Evolutionary conservation across 2,797 vertebrate genomes (phyloP).

Genomic region (Lateolabrax maculatus): DNA sequence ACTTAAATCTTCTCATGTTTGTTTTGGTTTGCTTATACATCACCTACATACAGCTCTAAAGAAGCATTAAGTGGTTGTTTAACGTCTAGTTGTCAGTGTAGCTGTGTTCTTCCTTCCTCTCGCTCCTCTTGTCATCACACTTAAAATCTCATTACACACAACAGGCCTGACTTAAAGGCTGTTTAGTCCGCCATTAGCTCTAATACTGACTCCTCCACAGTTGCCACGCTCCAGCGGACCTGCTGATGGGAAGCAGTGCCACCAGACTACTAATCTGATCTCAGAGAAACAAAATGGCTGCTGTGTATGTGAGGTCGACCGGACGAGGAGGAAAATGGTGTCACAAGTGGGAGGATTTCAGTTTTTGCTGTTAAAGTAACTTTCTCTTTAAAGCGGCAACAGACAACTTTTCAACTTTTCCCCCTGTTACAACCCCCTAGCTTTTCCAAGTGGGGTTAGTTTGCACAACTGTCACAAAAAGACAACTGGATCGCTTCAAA

Average conservation of each 20-base stretch:
- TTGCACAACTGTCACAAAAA: too few relatives aligned
- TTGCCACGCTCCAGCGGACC: conserved; percentile 69
- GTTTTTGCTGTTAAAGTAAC: neutral
- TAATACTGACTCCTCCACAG: conserved; percentile 75
- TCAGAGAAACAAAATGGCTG: conserved; percentile 76
- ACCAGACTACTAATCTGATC: conserved; percentile 74
- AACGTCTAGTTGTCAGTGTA: conserved; percentile 23
- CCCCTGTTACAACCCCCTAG: too few relatives aligned
- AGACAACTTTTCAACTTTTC: too few relatives aligned
- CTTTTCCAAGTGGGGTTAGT: too few relatives aligned
- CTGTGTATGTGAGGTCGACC: conserved; percentile 27
- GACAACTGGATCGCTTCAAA: too few relatives aligned
- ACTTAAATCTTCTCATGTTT: conserved; percentile 22
- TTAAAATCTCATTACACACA: conserved; percentile 77
- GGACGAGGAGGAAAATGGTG: conserved; percentile 45
- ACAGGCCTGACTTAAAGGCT: conserved; percentile 74
- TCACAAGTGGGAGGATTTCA: conserved; percentile 27
- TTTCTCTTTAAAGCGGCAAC: neutral
- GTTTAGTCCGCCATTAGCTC: conserved; percentile 78
- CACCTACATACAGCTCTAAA: neutral
- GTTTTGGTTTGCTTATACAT: conserved; percentile 25
- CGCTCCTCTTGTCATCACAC: conserved; percentile 68
- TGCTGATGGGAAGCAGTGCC: conserved; percentile 66
- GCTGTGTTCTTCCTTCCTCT: conserved; percentile 46
- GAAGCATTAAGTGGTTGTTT: conserved; percentile 40